Evolutionary conservation across 2,797 vertebrate genomes (phyloP).

Genomic region (Platalea minor): DNA sequence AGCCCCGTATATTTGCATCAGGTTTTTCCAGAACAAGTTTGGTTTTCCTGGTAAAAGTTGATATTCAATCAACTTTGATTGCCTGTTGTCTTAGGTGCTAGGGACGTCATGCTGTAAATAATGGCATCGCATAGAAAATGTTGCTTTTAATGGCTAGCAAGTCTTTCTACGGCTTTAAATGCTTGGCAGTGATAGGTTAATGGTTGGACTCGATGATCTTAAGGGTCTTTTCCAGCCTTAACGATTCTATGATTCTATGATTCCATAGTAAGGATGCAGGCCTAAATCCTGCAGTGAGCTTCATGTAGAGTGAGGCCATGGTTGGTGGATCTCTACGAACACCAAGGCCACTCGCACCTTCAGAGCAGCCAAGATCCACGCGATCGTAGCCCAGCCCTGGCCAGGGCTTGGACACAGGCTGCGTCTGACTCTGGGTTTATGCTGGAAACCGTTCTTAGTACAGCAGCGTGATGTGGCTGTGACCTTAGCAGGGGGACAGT

Average conservation of each 20-base stretch:
- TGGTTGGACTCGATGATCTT: too few relatives aligned
- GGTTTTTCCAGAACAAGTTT: neutral
- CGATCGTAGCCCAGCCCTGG: neutral
- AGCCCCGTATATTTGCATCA: neutral
- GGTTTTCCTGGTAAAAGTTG: neutral
- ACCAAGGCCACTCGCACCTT: neutral
- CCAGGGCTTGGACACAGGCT: neutral
- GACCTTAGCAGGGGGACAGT: neutral
- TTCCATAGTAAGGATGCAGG: neutral
- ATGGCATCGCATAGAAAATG: neutral
- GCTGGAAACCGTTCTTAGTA: neutral
- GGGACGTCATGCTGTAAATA: neutral
- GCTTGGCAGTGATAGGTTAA: too few relatives aligned
- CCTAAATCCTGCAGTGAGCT: neutral
- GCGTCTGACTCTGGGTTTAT: neutral
- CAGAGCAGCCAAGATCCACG: neutral
- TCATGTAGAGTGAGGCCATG: accelerated
- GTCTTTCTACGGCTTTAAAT: neutral
- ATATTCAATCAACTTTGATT: neutral
- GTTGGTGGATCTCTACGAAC: neutral
- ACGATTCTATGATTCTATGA: too few relatives aligned
- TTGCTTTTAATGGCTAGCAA: neutral
- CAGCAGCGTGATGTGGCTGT: neutral
- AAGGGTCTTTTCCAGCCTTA: too few relatives aligned
- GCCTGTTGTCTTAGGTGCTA: neutral